These are phyloP conservation scores for Discoglossus pictus DNA, from an alignment of 2,797 vertebrate species.

Conservation along the genomic window DNA sequence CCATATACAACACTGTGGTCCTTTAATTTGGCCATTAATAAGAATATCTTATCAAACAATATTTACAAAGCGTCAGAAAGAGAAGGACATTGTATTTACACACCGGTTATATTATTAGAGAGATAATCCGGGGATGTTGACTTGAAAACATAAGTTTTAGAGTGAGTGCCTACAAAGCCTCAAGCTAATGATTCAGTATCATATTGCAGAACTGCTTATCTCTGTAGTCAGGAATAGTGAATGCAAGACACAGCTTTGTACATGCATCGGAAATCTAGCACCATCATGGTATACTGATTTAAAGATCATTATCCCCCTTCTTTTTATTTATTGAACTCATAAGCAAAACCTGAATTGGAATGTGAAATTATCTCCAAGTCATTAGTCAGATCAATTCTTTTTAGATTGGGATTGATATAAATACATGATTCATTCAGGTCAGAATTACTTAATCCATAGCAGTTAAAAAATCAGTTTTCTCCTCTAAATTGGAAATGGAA, in stretches of 20 bases:
- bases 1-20: too few species aligned
- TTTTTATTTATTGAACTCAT: constrained; percentile 49
- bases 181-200: too few species aligned
- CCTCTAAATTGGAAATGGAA: constrained; percentile 41
- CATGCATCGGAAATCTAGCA: constrained; percentile 8
- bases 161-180: too few species aligned
- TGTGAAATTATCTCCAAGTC: constrained; percentile 48
- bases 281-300: constrained; percentile 31
- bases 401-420: constrained; percentile 50
- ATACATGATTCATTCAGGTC: constrained; percentile 45
- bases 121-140: too few species aligned
- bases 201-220: not conserved
- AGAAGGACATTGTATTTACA: too few species aligned
- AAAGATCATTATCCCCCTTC: constrained; percentile 43
- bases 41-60: too few species aligned
- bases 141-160: too few species aligned
- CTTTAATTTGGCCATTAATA: too few species aligned
- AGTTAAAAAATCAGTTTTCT: constrained; percentile 45
- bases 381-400: constrained; percentile 46
- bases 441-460: constrained; percentile 50
- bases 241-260: not conserved
- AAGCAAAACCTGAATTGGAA: constrained; percentile 42
- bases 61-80: too few species aligned
- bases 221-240: constrained; percentile 3
- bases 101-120: too few species aligned